phyloP scores from a whole-genome alignment of 2,113 vertebrate species.

The Heptranchias perlo region DNA sequence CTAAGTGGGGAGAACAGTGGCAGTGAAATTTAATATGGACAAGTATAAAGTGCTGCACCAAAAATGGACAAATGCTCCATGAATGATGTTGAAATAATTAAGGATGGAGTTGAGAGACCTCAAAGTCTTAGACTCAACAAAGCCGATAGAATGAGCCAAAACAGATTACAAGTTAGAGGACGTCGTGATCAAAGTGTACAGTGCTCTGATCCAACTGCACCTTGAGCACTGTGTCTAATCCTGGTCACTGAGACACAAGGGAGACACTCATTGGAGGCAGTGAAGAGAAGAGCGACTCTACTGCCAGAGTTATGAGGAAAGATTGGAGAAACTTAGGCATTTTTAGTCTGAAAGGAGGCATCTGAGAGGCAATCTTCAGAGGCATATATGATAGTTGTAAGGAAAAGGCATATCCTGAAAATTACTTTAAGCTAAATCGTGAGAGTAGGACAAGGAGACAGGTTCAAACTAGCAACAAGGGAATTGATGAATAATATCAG shows the following conservation, averaged over 20 bases:
- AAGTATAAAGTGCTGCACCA: neutral
- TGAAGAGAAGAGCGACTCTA: neutral
- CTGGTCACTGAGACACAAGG: neutral
- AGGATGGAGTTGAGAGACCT: neutral
- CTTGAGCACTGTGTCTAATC: neutral
- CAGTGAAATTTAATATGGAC: neutral
- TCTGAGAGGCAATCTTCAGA: neutral
- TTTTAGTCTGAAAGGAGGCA: neutral
- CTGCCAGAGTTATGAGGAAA: neutral
- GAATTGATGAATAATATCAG: neutral
- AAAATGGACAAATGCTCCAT: neutral
- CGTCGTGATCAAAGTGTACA: neutral
- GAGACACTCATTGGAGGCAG: neutral
- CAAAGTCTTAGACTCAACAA: neutral
- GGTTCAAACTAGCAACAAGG: neutral
- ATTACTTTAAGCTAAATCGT: neutral
- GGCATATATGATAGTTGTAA: neutral
- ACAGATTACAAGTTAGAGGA: neutral
- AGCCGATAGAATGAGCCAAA: neutral
- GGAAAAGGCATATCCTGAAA: neutral
- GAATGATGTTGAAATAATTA: neutral
- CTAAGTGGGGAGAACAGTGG: neutral
- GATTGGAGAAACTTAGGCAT: neutral
- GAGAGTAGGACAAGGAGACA: neutral
- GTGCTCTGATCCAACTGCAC: neutral